phyloP scores from a whole-genome alignment of 2,888 invertebrate species.

The Melinaea marsaeus region DNA sequence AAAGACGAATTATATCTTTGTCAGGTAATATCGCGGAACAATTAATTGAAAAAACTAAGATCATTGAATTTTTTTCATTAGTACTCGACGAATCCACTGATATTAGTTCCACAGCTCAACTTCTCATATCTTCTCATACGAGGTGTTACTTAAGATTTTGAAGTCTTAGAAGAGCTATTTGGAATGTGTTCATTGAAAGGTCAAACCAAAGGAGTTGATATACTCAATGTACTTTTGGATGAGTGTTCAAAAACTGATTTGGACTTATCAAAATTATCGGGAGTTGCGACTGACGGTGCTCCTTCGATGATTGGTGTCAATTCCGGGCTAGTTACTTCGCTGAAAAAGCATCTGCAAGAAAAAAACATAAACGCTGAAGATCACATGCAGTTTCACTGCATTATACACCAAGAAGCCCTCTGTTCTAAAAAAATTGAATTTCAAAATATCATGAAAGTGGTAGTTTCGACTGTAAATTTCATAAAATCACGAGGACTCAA shows the following conservation, averaged over 20 bases:
- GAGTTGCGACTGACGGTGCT: slow-evolving; percentile 32
- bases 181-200: slow-evolving; percentile 23
- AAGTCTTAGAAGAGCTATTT: slow-evolving; percentile 3
- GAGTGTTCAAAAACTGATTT: slow-evolving; percentile 28
- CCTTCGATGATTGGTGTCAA: slow-evolving; percentile 33
- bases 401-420: slow-evolving; percentile 24
- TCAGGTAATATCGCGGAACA: no score
- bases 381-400: not conserved
- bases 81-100: slow-evolving; percentile 13
- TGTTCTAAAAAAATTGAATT: slow-evolving; percentile 16
- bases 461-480: not conserved
- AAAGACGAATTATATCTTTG: no score
- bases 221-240: slow-evolving; percentile 26
- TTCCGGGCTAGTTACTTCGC: slow-evolving; percentile 23
- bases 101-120: slow-evolving; percentile 20
- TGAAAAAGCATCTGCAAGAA: slow-evolving; percentile 30
- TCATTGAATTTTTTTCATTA: not conserved
- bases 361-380: slow-evolving; percentile 21
- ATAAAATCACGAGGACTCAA: no score
- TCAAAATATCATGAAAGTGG: slow-evolving; percentile 12
- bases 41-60: no score
- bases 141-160: slow-evolving; percentile 22
- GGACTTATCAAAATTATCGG: slow-evolving; percentile 14
- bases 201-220: slow-evolving; percentile 27
- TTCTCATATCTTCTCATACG: slow-evolving; percentile 18